Base-by-base conservation (phyloP, 2,888 invertebrate genomes). In the Eumerus sabulonum region DNA sequence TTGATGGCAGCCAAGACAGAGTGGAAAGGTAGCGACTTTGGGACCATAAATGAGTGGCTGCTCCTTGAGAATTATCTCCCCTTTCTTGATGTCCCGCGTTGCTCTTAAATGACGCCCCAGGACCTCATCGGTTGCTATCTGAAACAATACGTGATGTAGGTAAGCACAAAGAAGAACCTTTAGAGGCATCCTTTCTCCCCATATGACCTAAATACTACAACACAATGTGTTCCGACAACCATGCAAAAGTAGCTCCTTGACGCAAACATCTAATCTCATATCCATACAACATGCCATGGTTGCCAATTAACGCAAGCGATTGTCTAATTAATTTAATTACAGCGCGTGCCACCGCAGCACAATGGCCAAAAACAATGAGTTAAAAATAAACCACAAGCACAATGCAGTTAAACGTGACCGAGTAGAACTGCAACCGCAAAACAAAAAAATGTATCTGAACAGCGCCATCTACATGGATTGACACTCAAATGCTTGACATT, bases 21-120 rank as follows among this genome's bases (percentile, higher is more conserved):
- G 87, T 0, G 93, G 91, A 1, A 89, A 85, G 16, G 92, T 90
- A 0, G 91, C 88, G 66, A 92, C 91, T 84, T 92, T 93, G 0
- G 94, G 94, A 0, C 93, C 94, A n/a, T 92, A 84, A 0, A 93
- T 89, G 1, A 94, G 89, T 0, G 94, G 93, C 76, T 90, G 89
- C 85, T 94, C 94, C 72, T 91, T 91, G 0, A 94, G 84, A 36
- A 94, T 92, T 83, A 92, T 90, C 89, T 93, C 93, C 36, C 94
- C 94, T 83, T 90, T 90, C 83, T 90, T 90, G 38, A 94, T 93
- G 83, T 94, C 93, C 77, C 93, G 90, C 0, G 92, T 92, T 0
- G 94, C 93, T 0, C 92, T 88, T 86, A 94, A 88, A 84, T 92
- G 91, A 16, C 94, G 89, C 16, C 94, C 94, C 1, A 92, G 84